These are phyloP conservation scores for Chironomus tepperi DNA, from an alignment of 1,140 invertebrate species.

Conservation along the genomic window DNA sequence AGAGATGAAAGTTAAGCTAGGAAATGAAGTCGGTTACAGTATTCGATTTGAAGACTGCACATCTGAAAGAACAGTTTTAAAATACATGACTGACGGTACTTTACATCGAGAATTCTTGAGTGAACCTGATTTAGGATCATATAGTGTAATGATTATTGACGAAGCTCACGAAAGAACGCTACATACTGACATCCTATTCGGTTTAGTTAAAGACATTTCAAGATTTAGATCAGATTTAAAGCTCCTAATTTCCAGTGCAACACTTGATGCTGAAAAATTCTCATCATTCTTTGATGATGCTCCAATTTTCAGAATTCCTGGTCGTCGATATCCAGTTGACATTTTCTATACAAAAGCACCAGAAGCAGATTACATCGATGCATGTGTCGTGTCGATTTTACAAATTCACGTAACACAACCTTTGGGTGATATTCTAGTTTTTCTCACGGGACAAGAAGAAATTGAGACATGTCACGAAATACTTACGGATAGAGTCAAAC, in stretches of 20 bases:
- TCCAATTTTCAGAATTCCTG: constrained; percentile 95
- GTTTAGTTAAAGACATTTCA: constrained; percentile 95
- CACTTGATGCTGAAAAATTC: constrained; percentile 96
- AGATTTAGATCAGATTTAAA: constrained; percentile 92
- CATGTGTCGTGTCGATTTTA: constrained; percentile 89
- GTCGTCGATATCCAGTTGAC: constrained; percentile 77
- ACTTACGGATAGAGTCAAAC: constrained; percentile 78
- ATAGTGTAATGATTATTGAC: constrained; percentile 98
- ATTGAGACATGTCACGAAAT: constrained; percentile 95
- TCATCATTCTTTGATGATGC: constrained; percentile 98
- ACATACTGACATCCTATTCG: constrained; percentile 97
- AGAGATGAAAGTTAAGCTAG: constrained; percentile 98
- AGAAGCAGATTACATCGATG: constrained; percentile 97
- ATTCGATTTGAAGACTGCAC: constrained; percentile 99
- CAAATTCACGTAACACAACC: constrained; percentile 98
- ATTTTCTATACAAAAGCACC: constrained; percentile 99
- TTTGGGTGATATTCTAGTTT: constrained; percentile 91
- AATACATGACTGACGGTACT: constrained; percentile 99
- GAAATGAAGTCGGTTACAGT: constrained; percentile 98
- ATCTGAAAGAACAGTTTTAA: constrained; percentile 90
- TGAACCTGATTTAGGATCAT: constrained; percentile 89
- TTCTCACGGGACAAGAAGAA: constrained; percentile 93
- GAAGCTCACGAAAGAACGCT: constrained; percentile 98
- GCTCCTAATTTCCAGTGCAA: constrained; percentile 94
- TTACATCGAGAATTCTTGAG: constrained; percentile 93